Base-by-base conservation (phyloP, 64 coral and sea anemone genomes). In the Dendrophyllia cribrosa region DNA sequence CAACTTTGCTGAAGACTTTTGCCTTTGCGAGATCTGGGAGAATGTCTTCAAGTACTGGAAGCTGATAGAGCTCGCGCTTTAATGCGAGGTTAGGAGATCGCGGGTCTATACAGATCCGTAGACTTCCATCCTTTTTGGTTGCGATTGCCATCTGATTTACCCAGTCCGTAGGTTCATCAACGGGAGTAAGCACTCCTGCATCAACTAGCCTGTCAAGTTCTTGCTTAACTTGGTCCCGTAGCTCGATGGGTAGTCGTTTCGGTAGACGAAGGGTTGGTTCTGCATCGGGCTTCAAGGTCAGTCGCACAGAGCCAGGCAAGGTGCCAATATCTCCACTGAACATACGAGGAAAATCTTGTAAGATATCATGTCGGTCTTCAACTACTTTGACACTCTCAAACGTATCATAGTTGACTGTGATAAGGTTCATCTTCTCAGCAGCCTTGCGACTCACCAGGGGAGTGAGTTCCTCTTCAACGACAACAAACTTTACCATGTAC, bases 361-460 rank as follows among this genome's bases (percentile, higher is more conserved):
- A 59, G 76, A 79, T 76, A 43, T 90, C 88, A 70, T 15, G 34
- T 64, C 61, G 3, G 6, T 46, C 6, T 72, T 85, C 79, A 55
- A 74, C 69, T 2, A 93, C 91, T 67, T 58, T 62, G 7, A 94
- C 45, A 15, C 51, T 75, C 43, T 89, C 16, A 73, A 94, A 94
- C 55, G 66, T 59, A 17, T 95, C 87, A 68, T 95, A 95, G 15
- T 95, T 89, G 4, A 95, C 79, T 55, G 76, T 94, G 64, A 94
- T 89, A 16, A 94, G 86, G 6, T 94, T 94, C 92, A 89, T 94
- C 76, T 88, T 74, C 69, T 94, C 86, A 61, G 86, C 86, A 64
- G 92, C 78, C 55, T 88, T 89, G 14, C 87, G 43, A 59, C 93
- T 94, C 46, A 94, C 53, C 46, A 94, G 55, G 3, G 93, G 87